Evolutionary conservation across 2,888 invertebrate species (phyloP), one percentile per base, ranked within the genome.

Genomic region (Herminia tarsipennalis): DNA sequence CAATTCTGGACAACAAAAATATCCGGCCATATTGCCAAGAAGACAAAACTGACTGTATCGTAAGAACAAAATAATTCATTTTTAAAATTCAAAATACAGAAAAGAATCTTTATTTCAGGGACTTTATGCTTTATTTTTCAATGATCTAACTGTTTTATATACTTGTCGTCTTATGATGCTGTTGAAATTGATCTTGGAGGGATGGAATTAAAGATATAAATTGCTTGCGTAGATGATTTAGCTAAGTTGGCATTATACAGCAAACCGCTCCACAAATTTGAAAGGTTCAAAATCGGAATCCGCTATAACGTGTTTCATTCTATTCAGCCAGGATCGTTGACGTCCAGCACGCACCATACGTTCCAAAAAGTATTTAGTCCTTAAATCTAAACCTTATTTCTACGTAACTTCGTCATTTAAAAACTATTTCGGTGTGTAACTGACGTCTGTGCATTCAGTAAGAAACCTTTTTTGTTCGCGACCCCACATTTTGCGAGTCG

Each of bases 361-460:
- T 57, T 69, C 58, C 61, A 55, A 70, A 77, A 72, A 70, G 58
- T 36, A 57, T 59, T 60, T 62, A 70, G 51, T 58, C 45, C 47
- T 57, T 68, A 54, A 86, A 79, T 72, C 68, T 85, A 82, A 76
- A 83, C 88, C 86, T 86, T 87, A 88, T 86, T 79, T 44, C 70
- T 55, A 43, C 21, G 44, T 30, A 38, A 62, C 46, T 80, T 77
- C 72, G 69, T 68, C 70, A 77, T 78, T 70, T 58, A 55, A 64
- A 71, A 64, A 61, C 56, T 67, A 56, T 60, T 64, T 56, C 57
- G 50, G 59, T 60, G 44, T 42, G 62, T 54, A 62, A 47, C 32
- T 50, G 45, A 43, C 66, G 56, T 60, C 55, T 56, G 51, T 55
- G 65, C 52, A 57, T 57, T 66, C 50, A 63, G 45, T 62, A 71